Conservation (phyloP, 2,113 vertebrate genomes). For the Dissostichus mawsoni region DNA sequence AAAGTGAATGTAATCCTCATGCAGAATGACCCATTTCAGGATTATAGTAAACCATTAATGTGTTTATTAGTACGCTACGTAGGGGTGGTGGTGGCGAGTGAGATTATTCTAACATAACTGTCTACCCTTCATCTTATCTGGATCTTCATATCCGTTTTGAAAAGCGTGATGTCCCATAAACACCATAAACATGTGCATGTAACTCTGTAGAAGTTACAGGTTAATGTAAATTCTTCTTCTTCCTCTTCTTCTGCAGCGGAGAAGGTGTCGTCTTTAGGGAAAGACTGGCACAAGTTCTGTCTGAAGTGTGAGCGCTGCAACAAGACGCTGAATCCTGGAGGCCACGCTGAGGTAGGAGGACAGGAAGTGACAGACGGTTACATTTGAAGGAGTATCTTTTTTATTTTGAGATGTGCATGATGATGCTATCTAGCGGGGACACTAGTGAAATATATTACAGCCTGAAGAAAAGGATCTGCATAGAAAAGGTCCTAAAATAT, state of each 20-base stretch:
- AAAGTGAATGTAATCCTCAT: neutral
- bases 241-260: constrained; percentile 78
- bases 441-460: too few species aligned
- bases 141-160: neutral
- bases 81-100: too few species aligned
- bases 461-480: too few species aligned
- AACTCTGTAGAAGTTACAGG: neutral
- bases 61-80: too few species aligned
- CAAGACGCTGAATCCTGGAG: constrained; percentile 92
- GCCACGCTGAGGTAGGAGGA: constrained; percentile 91
- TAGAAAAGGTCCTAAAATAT: neutral
- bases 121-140: neutral
- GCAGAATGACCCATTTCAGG: neutral
- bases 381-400: neutral
- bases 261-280: constrained; percentile 93
- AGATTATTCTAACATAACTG: too few species aligned
- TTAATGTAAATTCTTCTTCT: neutral
- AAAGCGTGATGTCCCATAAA: neutral
- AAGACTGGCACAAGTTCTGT: constrained; percentile 97
- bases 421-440: neutral
- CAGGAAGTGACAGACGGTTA: neutral
- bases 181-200: neutral
- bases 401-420: too few species aligned
- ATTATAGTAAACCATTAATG: neutral
- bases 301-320: constrained; percentile 94